A percentile compares a stretch with the other conserved stretches of the same genome.
phyloP scores from a whole-genome alignment of 2,113 vertebrate species.

The Ancistrus triradiatus region DNA sequence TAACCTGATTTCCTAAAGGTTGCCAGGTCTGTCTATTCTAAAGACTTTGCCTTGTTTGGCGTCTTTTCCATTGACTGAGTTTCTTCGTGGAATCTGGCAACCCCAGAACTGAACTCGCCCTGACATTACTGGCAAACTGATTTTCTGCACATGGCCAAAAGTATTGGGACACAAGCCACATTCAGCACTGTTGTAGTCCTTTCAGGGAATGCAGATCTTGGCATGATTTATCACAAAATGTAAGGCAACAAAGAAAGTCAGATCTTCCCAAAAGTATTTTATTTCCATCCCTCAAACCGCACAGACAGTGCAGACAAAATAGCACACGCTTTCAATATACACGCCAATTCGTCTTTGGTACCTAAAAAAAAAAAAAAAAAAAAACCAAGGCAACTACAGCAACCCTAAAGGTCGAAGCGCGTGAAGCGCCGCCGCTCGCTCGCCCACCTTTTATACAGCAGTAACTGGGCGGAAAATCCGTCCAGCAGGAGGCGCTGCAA shows the following conservation, averaged over 20 bases:
- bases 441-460: slow-evolving; percentile 34
- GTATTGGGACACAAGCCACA: too few relatives aligned
- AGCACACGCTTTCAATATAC: slow-evolving; percentile 46
- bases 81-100: too few relatives aligned
- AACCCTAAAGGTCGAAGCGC: slow-evolving; percentile 58
- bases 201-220: too few relatives aligned
- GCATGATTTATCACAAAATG: too few relatives aligned
- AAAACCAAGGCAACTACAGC: slow-evolving; percentile 70
- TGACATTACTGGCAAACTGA: too few relatives aligned
- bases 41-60: too few relatives aligned
- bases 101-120: too few relatives aligned
- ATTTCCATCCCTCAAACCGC: slow-evolving; percentile 20
- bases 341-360: slow-evolving; percentile 61
- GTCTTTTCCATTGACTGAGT: too few relatives aligned
- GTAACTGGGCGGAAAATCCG: slow-evolving; percentile 16
- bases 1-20: too few relatives aligned
- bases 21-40: too few relatives aligned
- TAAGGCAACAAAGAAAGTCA: background rate
- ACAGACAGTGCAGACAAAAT: slow-evolving; percentile 20
- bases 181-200: too few relatives aligned
- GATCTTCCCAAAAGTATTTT: slow-evolving; percentile 29
- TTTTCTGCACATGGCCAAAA: too few relatives aligned
- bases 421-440: slow-evolving; percentile 39
- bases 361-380: slow-evolving; percentile 50
- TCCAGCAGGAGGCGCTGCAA: slow-evolving; percentile 19